Percentiles rank a stretch among this genome's conserved stretches.
These are phyloP conservation scores for Drosophila mimica DNA, from an alignment of 2,888 invertebrate species.

Conservation along the genomic window DNA sequence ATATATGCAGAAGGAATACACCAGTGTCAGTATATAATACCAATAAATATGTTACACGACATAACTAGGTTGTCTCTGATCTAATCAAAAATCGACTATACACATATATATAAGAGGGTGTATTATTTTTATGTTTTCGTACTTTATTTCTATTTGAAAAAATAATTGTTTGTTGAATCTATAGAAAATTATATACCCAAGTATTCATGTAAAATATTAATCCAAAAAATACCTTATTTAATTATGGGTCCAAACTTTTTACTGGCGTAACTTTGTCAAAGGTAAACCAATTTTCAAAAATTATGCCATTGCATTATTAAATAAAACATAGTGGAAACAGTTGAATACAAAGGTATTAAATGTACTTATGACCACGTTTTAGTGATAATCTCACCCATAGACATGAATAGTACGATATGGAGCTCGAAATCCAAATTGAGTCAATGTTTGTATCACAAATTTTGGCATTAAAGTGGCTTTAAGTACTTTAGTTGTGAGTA, in stretches of 20 bases:
- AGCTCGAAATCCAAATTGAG: background rate
- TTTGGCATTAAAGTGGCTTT: background rate
- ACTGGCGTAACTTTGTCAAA: background rate
- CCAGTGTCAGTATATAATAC: background rate
- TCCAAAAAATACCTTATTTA: background rate
- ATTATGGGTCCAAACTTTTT: background rate
- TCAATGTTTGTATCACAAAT: background rate
- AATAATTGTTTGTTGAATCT: background rate
- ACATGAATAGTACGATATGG: background rate
- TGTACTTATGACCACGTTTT: background rate
- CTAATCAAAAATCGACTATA: background rate
- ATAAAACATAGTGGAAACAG: background rate
- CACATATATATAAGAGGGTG: background rate
- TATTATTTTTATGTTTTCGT: background rate
- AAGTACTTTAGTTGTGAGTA: background rate
- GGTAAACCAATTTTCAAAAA: background rate
- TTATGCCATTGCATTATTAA: background rate
- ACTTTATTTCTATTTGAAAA: background rate
- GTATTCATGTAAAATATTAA: background rate
- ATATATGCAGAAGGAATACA: background rate
- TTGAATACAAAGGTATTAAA: background rate
- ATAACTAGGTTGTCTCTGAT: background rate
- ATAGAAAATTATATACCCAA: background rate
- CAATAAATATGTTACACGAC: background rate
- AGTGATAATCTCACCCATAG: background rate